Conservation (phyloP, 2,797 vertebrate species). For the Microchirus variegatus region DNA sequence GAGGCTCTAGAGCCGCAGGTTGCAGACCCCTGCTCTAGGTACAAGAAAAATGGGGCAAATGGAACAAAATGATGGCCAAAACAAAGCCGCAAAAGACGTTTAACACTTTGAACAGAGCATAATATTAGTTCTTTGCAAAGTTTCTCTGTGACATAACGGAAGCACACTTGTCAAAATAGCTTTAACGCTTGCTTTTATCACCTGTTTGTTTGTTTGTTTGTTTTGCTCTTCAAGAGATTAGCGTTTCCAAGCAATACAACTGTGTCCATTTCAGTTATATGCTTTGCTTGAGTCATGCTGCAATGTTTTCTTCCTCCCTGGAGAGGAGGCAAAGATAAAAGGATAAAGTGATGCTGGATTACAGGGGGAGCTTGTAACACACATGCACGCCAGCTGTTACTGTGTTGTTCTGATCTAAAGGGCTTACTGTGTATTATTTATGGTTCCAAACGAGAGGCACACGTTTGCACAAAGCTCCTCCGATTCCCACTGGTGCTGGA, state of each 20-base stretch:
- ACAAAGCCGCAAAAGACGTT: no score
- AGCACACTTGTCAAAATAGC: conserved; percentile 43
- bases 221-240: conserved; percentile 51
- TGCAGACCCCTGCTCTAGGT: no score
- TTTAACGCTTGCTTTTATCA: conserved; percentile 26
- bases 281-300: conserved; percentile 38
- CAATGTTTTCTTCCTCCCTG: conserved; percentile 39
- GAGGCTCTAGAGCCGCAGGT: no score
- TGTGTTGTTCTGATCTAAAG: conserved; percentile 46
- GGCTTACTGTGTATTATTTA: conserved; percentile 55
- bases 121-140: conserved; percentile 20
- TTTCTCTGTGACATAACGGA: conserved; percentile 34
- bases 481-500: conserved; percentile 13
- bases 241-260: conserved; percentile 53
- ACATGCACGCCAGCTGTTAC: conserved; percentile 67
- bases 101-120: no score
- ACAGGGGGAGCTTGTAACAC: conserved; percentile 48
- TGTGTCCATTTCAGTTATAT: conserved; percentile 22
- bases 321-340: conserved; percentile 56
- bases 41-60: not conserved
- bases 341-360: conserved; percentile 59
- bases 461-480: not conserved
- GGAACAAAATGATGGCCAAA: not conserved
- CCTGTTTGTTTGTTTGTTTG: conserved; percentile 35
- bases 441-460: conserved; percentile 18